These are phyloP conservation scores for Paguma larvata DNA, from an alignment of 2,797 vertebrate genomes.

Conservation along the genomic window DNA sequence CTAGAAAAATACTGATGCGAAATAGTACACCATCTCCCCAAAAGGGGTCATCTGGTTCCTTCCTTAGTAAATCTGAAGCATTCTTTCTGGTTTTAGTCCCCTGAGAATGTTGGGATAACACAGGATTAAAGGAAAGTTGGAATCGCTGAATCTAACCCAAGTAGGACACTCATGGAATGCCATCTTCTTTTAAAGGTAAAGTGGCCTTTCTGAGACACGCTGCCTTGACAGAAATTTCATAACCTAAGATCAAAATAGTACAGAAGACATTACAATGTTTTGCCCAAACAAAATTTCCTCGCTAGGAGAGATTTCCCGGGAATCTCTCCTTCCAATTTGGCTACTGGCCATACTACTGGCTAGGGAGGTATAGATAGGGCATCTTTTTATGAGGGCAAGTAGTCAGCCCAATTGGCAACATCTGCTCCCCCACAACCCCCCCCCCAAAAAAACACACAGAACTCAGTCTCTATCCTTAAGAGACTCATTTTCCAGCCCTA, in stretches of 20 bases:
- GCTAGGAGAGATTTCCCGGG: neutral
- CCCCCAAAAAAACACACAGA: fast-evolving
- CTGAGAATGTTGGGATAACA: neutral
- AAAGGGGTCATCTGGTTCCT: neutral
- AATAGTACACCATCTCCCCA: neutral
- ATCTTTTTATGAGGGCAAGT: neutral
- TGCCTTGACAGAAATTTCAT: neutral
- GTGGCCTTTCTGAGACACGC: neutral
- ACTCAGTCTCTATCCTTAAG: too few species aligned
- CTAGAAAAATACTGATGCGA: neutral
- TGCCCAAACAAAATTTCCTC: neutral
- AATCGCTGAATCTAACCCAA: neutral
- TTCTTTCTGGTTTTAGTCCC: neutral
- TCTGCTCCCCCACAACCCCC: neutral
- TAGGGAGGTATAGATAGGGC: neutral
- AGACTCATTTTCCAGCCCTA: neutral
- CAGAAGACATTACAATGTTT: neutral
- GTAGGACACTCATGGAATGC: neutral
- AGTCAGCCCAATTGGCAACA: neutral
- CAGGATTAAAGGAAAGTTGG: neutral
- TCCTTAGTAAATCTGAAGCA: neutral
- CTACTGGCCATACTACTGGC: neutral
- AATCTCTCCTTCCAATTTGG: neutral
- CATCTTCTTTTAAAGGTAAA: neutral
- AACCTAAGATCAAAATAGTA: neutral